Evolutionary conservation across 2,888 invertebrate species (phyloP), one percentile per base, ranked within the genome.

Genomic region (Drosophila pseudotalamancana): DNA sequence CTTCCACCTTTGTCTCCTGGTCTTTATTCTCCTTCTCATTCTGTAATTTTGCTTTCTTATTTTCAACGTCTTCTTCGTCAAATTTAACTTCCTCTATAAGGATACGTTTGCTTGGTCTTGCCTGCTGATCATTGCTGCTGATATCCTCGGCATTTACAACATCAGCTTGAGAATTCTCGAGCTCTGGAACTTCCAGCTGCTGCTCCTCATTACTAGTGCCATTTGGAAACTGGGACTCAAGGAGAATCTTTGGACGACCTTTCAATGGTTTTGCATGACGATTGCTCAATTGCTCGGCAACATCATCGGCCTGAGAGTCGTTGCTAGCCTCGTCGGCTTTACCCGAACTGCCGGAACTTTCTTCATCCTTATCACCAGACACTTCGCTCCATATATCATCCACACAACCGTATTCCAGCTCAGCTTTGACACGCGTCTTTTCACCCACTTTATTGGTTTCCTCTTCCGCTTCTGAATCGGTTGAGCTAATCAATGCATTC

Each of bases 391-490:
- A 84, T 14, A 75, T 62, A 12, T 71, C 72, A 48, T 80, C 72
- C 4, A 56, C 43, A 6, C 40, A 42, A 0, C 67, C 71, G 23
- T 80, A 75, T 27, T 77, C 79, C 6, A 88, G 57, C 6, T 77
- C 74, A 21, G 78, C 61, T 57, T 81, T 85, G 14, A 72, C 56
- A 1, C 76, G 81, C 23, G 46, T 61, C 3, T 42, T 42, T 23
- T 76, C 77, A 0, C 59, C 49, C 18, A 34, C 32, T 21, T 51
- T 42, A n/a, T 72, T 42, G 0, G 48, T 35, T 6, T 73, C 76
- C 4, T 68, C 48, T 27, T 90, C 90, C 0, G 71, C 71, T 46
- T 90, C 90, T 0, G 91, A 91, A 55, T 90, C 90, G 1, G 90
- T 88, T 3, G 90, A 89, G 2, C 65, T 64, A 2, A 90, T 50